Evolutionary conservation across 2,797 vertebrate genomes (phyloP), one percentile per base, ranked within the genome.

Genomic region (Takifugu rubripes): DNA sequence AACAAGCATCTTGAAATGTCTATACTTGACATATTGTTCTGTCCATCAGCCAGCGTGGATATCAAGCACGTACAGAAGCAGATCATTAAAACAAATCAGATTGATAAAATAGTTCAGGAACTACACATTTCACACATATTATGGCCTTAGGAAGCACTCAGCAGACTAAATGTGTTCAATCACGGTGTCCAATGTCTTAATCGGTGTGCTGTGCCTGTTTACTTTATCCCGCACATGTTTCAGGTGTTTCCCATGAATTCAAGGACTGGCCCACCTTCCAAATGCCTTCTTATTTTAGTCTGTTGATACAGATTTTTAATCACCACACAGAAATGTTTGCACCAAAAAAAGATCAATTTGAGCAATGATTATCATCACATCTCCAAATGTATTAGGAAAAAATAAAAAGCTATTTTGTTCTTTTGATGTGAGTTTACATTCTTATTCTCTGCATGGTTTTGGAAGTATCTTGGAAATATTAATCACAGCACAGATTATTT

Each of bases 401-500:
- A 75, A 79, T 79, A 77, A 70, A 21, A 21, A 21, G 21, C 21
- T 21, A 42, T 68, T 88, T 79, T 76, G 61, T 87, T 87, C 61
- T 68, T 87, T 76, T 81, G 77, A 77, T 87, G 80, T 88, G 81
- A 84, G 65, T 84, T 88, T 87, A 63, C 89, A 83, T 91, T 88
- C 67, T 70, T 86, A 84, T 84, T 81, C 71, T 84, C 88, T 90
- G 89, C 89, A 91, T 91, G 90, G 81, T 89, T 90, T 85, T 82
- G 84, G 78, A 89, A 87, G 87, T 80, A 84, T 88, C 85, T 89
- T 87, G 88, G 87, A 88, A 87, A 86, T 88, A 86, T 87, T 90
- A 90, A 87, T 87, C 86, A 90, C 87, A 91, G 88, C 89, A 92
- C 89, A 92, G 86, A 85, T 83, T 87, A 87, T 92, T 92, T 92